Evolutionary conservation across 2,797 vertebrate genomes (phyloP).

Genomic region (Emydoidea blandingii): DNA sequence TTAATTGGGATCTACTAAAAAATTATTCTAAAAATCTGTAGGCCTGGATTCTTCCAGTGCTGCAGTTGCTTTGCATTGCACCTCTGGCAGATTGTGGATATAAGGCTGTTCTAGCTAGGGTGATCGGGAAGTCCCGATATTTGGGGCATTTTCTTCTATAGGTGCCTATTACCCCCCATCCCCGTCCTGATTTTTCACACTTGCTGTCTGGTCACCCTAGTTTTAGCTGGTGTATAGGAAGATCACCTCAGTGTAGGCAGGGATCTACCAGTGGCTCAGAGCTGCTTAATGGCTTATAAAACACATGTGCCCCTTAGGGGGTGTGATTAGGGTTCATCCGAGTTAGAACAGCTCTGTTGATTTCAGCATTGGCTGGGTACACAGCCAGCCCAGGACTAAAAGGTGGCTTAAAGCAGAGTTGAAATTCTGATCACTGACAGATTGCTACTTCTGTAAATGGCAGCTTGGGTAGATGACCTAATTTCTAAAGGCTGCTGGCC

Average conservation of each 20-base stretch:
- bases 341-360: not conserved
- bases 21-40: constrained; percentile 25
- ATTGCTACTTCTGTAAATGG: not conserved
- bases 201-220: too few relatives aligned
- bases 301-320: too few relatives aligned
- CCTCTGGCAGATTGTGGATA: not conserved
- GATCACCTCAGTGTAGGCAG: not conserved
- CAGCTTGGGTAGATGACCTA: not conserved
- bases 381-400: fast-evolving
- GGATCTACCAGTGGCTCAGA: not conserved
- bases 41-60: not conserved
- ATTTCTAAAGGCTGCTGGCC: not conserved
- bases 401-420: not conserved
- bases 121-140: too few relatives aligned
- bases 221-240: not conserved
- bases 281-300: not conserved
- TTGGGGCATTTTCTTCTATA: too few relatives aligned
- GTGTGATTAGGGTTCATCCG: too few relatives aligned
- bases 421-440: not conserved
- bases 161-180: too few relatives aligned
- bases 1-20: not conserved
- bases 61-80: not conserved
- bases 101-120: not conserved
- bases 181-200: too few relatives aligned
- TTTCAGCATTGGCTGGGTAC: not conserved